Evolutionary conservation across 37 sponge, comb jelly and placozoan genomes (phyloP), one percentile per base, ranked within the genome.

Genomic region (Haliclona indistincta): DNA sequence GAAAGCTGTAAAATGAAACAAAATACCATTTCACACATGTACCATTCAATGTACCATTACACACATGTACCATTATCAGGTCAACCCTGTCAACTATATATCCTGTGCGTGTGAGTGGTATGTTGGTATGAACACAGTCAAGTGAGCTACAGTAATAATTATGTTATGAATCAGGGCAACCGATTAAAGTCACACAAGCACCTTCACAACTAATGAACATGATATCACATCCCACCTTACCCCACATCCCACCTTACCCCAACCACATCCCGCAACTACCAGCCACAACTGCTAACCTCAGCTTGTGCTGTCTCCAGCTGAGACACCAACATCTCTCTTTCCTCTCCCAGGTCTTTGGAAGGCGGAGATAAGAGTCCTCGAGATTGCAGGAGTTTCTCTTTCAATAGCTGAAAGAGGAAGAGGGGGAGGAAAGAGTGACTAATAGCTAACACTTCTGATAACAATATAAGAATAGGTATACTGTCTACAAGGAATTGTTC

Each of bases 301-400:
- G 36, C 67, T 38, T 81, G 82, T 23, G 58, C 44, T 42, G 25
- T 66, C 36, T 85, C 86, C 56, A 85, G 77, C 37, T 85, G 68
- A 0, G 44, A 29, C 4, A 85, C 44, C 1, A 68, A 61, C 49
- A 38, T 43, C 28, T 76, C 79, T 56, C 55, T 85, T 33, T 84
- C 85, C 34, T 64, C 26, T 25, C 68, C 54, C 1, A 42, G 23
- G 20, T 66, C 28, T 13, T 15, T 1, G 40, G 66, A 20, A 23
- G 35, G 23, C 7, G 30, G 4, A 11, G 30, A 7, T 6, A 58
- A n/a, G 7, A n/a, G 26, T 6, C 28, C 28, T 25, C 60, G 13
- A 20, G 60, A 20, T 6, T 58, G 28, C 13, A 26, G n/a, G 6
- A 58, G n/a, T 26, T 58, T 58, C 22, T 58, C 60, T 20, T 58